These are phyloP conservation scores for Poecile montanus DNA, from an alignment of 2,797 vertebrate genomes.

Conservation along the genomic window DNA sequence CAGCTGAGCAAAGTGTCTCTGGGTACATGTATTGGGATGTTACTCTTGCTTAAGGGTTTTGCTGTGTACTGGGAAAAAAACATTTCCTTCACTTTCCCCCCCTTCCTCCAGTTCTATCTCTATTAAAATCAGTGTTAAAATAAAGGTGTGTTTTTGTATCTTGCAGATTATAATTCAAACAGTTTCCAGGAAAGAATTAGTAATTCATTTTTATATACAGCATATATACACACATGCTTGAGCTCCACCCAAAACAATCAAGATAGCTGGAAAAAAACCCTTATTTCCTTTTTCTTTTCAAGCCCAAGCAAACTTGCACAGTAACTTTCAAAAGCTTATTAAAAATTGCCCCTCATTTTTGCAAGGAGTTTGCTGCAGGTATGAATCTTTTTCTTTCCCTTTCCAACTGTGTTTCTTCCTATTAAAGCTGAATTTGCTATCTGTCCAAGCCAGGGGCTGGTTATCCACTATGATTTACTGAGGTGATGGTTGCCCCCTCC, in stretches of 20 bases:
- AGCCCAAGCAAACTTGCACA: constrained; percentile 55
- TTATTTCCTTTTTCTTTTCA: constrained; percentile 68
- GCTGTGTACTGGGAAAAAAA: constrained; percentile 44
- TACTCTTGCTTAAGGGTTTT: constrained; percentile 53
- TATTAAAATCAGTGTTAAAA: constrained; percentile 69
- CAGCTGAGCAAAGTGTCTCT: constrained; percentile 24
- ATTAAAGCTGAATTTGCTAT: constrained; percentile 60
- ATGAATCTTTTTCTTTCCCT: neutral
- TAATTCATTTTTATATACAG: constrained; percentile 72
- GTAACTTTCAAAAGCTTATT: constrained; percentile 42
- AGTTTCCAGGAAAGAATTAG: constrained; percentile 80
- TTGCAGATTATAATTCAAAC: constrained; percentile 79
- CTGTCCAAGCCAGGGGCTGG: constrained; percentile 42
- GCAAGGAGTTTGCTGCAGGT: constrained; percentile 36
- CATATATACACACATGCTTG: constrained; percentile 46
- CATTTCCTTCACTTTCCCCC: neutral
- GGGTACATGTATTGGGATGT: neutral
- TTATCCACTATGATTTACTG: constrained; percentile 52
- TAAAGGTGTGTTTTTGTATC: constrained; percentile 76
- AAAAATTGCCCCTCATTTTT: constrained; percentile 19
- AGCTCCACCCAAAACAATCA: constrained; percentile 62
- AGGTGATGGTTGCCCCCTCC: neutral
- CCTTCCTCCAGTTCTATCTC: neutral
- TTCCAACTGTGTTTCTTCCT: neutral
- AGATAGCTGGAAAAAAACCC: constrained; percentile 62